A percentile compares a stretch with the other conserved stretches of the same genome.
These are phyloP conservation scores for Ovis canadensis DNA, from an alignment of 2,113 vertebrate species.

Conservation along the genomic window DNA sequence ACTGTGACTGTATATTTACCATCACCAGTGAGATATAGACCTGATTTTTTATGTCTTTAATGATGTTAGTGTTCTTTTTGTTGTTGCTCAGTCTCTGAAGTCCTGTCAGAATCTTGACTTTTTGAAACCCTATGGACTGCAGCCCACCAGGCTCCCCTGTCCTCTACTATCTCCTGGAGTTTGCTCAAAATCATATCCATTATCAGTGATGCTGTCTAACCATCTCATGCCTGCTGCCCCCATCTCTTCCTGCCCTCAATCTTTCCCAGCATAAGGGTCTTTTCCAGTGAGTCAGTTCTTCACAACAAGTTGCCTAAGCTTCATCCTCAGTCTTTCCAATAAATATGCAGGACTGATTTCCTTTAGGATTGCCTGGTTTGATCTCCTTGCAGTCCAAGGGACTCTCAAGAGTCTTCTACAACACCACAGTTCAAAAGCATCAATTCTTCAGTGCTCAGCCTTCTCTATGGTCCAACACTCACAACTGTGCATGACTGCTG, in stretches of 20 bases:
- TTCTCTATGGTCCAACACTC: not conserved
- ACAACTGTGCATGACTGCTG: not conserved
- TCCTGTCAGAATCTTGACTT: not conserved
- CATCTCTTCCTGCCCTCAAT: not conserved
- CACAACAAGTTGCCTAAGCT: not conserved
- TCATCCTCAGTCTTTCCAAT: not conserved
- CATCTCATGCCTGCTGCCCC: not conserved
- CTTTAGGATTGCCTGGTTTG: not conserved
- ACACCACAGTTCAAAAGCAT: not conserved
- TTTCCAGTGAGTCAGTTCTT: not conserved
- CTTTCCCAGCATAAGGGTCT: not conserved
- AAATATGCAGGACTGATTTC: not conserved
- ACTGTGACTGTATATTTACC: not conserved
- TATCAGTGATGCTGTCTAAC: not conserved
- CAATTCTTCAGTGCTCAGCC: not conserved
- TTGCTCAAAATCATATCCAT: not conserved
- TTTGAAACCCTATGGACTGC: not conserved
- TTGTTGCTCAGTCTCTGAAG: not conserved
- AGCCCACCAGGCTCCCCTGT: not conserved
- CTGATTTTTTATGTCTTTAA: not conserved
- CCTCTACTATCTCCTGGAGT: not conserved
- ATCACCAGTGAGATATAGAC: not conserved
- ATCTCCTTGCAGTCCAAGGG: not conserved
- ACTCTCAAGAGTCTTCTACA: not conserved
- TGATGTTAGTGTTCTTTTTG: not conserved